Conservation (phyloP, 2,113 vertebrate species). For the Notothenia coriiceps region DNA sequence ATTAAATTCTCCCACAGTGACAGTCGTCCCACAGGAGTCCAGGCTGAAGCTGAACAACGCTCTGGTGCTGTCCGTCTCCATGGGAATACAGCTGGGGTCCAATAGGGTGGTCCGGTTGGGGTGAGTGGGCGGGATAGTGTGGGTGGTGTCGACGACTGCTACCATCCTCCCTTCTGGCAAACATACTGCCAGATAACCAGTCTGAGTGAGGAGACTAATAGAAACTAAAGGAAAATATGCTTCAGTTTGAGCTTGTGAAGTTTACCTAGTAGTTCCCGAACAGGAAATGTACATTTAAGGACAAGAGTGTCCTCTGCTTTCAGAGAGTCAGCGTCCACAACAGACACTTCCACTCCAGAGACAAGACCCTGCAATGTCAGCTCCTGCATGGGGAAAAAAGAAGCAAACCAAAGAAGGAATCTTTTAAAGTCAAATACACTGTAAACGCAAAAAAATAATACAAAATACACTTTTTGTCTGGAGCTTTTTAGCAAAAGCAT, state of each 20-base stretch:
- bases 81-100: conserved; percentile 72
- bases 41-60: conserved; percentile 79
- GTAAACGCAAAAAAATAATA: neutral
- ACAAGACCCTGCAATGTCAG: conserved; percentile 54
- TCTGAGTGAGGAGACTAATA: neutral
- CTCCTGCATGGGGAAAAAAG: conserved; percentile 34
- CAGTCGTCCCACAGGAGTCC: conserved; percentile 74
- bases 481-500: too few relatives aligned
- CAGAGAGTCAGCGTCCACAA: conserved; percentile 56
- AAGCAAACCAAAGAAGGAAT: neutral
- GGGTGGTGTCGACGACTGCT: conserved; percentile 67
- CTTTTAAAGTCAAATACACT: neutral
- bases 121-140: conserved; percentile 61
- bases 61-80: conserved; percentile 62
- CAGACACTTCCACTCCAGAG: conserved; percentile 36
- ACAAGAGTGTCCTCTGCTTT: conserved; percentile 30
- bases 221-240: neutral
- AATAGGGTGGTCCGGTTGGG: conserved; percentile 70
- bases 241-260: neutral
- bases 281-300: conserved; percentile 61
- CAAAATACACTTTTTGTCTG: too few relatives aligned
- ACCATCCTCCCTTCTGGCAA: conserved; percentile 77
- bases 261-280: conserved; percentile 64
- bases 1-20: conserved; percentile 54
- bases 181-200: conserved; percentile 63